Evolutionary conservation across 2,113 vertebrate species (phyloP), one percentile per base, ranked within the genome.

Genomic region (Hippopotamus amphibius): DNA sequence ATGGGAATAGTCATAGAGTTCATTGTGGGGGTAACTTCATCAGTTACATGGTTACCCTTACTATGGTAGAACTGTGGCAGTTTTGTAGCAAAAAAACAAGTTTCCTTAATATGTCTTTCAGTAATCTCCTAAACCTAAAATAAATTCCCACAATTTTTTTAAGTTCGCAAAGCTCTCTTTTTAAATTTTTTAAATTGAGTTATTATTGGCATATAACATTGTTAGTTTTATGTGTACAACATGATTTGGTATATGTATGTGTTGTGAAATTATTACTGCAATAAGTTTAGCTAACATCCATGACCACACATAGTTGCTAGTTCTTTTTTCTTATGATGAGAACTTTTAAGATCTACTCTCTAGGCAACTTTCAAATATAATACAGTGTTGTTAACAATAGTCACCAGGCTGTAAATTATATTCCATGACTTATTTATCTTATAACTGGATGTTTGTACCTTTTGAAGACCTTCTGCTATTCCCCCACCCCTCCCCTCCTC

Each of bases 1-100:
- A 1, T 72, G 12, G 1, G 3, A 50, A 28, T 17, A 65, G 11
- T 11, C 7, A 48, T 1, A 66, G 2, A n/a, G 1, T 53, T 3
- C 15, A 26, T 6, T 41, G 14, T 30, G 21, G 9, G 3, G 16
- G 2, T 57, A 30, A 43, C 7, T 81, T 63, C 10, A 28, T 43
- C 19, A 77, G 7, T 80, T 55, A 80, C 2, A 7, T 71, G 26
- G 2, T 66, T 85, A 61, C 3, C 13, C 7, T 37, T 50, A 48
- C 9, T 53, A 9, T 0, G 65, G 8, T 30, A 37, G 22, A 74
- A 63, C 33, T 55, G 4, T 30, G 22, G 0, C 0, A 28, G 6
- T 61, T 82, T 79, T 46, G 16, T 53, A 81, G 6, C 43, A 96
- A 1, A 85, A 22, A 76, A 24, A 81, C 6, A n/a, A 28, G 0